phyloP scores from a whole-genome alignment of 2,888 invertebrate genomes.

The Latrodectus elegans region DNA sequence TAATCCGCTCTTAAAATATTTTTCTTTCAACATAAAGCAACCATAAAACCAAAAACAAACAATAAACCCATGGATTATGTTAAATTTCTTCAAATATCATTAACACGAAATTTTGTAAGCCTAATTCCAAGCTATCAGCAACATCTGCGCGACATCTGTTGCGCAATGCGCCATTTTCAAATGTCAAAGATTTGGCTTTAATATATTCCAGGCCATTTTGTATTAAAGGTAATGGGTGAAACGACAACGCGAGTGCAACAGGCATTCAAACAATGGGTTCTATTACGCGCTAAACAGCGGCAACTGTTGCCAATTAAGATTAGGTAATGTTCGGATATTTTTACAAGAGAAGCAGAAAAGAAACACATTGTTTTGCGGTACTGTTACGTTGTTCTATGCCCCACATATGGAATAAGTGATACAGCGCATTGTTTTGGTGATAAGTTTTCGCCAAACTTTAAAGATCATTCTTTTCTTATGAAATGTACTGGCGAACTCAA shows the following conservation, averaged over 20 bases:
- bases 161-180: constrained; percentile 2
- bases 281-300: constrained; percentile 34
- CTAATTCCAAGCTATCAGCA: constrained; percentile 26
- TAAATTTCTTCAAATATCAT: neutral
- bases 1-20: too few species aligned
- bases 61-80: too few species aligned
- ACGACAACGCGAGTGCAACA: constrained; percentile 24
- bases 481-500: constrained; percentile 36
- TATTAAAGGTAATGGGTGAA: constrained; percentile 44
- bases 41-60: too few species aligned
- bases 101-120: constrained; percentile 26
- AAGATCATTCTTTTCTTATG: constrained; percentile 21
- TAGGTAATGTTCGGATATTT: constrained; percentile 33
- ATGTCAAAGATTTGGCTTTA: neutral
- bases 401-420: constrained; percentile 45
- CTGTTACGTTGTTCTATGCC: constrained; percentile 4
- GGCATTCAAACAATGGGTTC: constrained; percentile 37
- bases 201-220: constrained; percentile 36
- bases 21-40: too few species aligned
- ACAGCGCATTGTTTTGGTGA: constrained; percentile 49
- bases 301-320: constrained; percentile 57
- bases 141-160: constrained; percentile 21
- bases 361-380: constrained; percentile 32
- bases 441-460: constrained; percentile 51
- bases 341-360: constrained; percentile 24